Evolutionary conservation across 2,888 invertebrate species (phyloP).

Genomic region (Stenichneumon culpator): DNA sequence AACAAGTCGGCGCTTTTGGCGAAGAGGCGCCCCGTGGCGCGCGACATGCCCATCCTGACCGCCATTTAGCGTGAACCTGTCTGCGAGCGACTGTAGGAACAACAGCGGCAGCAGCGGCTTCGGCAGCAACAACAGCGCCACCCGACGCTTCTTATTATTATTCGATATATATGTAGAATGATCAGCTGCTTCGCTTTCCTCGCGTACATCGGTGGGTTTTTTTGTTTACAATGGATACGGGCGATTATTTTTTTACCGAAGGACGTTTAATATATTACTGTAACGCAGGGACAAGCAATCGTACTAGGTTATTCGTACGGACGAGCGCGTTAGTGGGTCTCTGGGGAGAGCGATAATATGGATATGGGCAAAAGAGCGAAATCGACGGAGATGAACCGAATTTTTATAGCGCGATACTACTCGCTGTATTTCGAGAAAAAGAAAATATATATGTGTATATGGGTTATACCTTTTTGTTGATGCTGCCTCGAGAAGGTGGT

Average conservation of each 20-base stretch:
- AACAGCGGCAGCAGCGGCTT: conserved; percentile 21
- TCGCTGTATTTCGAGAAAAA: conserved; percentile 13
- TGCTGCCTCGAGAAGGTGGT: conserved; percentile 37
- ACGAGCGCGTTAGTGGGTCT: neutral
- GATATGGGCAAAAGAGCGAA: neutral
- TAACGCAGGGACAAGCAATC: neutral
- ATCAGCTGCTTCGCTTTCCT: neutral
- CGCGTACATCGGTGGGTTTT: neutral
- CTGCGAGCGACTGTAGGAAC: conserved; percentile 69
- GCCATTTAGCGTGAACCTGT: conserved; percentile 84
- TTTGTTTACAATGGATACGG: neutral
- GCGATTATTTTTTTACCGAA: neutral
- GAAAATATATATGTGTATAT: neutral
- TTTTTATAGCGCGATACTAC: conserved; percentile 30
- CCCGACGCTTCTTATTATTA: conserved; percentile 62
- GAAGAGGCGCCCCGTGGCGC: conserved; percentile 81
- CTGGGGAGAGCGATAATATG: neutral
- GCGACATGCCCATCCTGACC: conserved; percentile 83
- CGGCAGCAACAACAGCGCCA: conserved; percentile 64
- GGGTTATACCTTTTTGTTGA: conserved; percentile 46
- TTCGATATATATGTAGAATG: conserved; percentile 19
- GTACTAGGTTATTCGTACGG: neutral
- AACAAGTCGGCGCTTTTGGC: conserved; percentile 82
- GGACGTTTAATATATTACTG: neutral
- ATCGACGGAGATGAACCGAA: neutral